Evolutionary conservation across 2,113 vertebrate genomes (phyloP).

Genomic region (Scomber japonicus): DNA sequence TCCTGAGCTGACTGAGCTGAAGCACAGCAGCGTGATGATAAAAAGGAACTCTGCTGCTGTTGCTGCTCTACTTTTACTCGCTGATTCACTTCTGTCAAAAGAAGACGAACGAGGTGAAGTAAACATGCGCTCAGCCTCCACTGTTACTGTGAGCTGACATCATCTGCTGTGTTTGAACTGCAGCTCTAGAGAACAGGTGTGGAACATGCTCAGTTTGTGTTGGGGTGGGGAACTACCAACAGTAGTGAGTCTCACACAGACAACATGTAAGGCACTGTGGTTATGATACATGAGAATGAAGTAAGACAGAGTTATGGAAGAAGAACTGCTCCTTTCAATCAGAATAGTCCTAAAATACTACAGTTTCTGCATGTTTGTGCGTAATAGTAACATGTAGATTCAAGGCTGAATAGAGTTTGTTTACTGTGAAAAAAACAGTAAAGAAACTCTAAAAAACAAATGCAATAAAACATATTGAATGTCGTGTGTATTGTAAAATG

Average conservation of each 20-base stretch:
- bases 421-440: neutral
- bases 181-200: neutral
- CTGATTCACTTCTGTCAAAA: neutral
- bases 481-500: neutral
- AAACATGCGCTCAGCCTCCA: neutral
- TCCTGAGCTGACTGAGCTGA: neutral
- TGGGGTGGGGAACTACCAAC: neutral
- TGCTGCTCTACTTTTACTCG: too few relatives aligned
- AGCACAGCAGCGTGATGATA: neutral
- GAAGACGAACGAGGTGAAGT: neutral
- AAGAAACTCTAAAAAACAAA: constrained; percentile 2
- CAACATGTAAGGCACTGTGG: constrained; percentile 60
- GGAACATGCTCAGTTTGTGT: neutral
- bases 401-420: neutral
- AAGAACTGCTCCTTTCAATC: neutral
- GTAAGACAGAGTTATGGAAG: neutral
- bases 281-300: neutral
- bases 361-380: constrained; percentile 6
- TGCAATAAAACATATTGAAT: neutral
- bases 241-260: constrained; percentile 14
- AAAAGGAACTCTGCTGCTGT: too few relatives aligned
- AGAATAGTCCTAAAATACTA: neutral
- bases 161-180: neutral
- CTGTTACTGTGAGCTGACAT: neutral
- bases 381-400: neutral